Conservation (phyloP, 2,888 invertebrate genomes). For the Dolomedes plantarius region DNA sequence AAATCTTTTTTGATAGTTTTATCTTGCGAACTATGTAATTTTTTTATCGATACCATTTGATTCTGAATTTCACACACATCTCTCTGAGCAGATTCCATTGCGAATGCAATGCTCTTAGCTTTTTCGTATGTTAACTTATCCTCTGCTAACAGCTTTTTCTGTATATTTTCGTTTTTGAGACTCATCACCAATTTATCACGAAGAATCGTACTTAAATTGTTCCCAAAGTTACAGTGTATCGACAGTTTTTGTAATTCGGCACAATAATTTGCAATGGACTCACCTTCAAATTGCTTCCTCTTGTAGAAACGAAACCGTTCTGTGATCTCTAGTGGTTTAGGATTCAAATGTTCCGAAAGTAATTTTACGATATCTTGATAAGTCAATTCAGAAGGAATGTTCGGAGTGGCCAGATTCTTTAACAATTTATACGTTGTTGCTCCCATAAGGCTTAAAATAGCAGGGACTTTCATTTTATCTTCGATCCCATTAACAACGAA, state of each 20-base stretch:
- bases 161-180: conserved; percentile 39
- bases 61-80: conserved; percentile 51
- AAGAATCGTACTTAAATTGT: conserved; percentile 56
- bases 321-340: conserved; percentile 44
- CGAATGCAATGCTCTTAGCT: conserved; percentile 43
- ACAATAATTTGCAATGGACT: conserved; percentile 55
- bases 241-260: conserved; percentile 53
- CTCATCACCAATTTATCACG: conserved; percentile 48
- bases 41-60: conserved; percentile 50
- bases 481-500: conserved; percentile 38
- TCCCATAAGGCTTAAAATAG: conserved; percentile 36
- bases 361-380: conserved; percentile 40
- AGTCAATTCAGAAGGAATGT: conserved; percentile 39
- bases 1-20: conserved; percentile 40
- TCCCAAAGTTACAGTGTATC: conserved; percentile 50
- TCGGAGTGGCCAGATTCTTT: conserved; percentile 40
- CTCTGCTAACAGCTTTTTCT: conserved; percentile 48
- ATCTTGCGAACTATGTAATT: conserved; percentile 36
- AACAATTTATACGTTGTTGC: conserved; percentile 36
- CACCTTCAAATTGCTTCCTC: conserved; percentile 53
- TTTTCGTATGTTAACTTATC: conserved; percentile 49
- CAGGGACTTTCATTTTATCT: conserved; percentile 40
- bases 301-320: conserved; percentile 56
- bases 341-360: conserved; percentile 46
- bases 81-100: conserved; percentile 49